Base-by-base conservation (phyloP, 2,888 invertebrate species). In the Oxystoma pomonae region DNA sequence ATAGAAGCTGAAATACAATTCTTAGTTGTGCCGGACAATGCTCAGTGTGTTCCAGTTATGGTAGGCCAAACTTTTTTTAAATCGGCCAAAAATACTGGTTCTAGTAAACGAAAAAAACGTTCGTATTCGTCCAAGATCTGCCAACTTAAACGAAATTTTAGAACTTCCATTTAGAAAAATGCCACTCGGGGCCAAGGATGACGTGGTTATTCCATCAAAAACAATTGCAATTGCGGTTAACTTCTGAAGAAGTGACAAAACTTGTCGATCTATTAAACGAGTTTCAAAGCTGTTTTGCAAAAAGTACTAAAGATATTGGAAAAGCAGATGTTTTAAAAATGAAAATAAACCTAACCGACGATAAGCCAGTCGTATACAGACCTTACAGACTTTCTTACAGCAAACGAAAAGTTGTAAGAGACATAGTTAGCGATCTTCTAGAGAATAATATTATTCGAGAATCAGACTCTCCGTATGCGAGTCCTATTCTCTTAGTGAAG, bases 381-480 rank as follows among this genome's bases (percentile, higher is more conserved):
- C 72, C 72, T 1, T 73, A 75, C 57, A 67, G 73, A 20, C 58
- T 74, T 52, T 68, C 73, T 2, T 56, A 69, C 16, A 59, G 58
- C 2, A 73, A 72, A 49, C 62, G 70, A 22, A 52, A 67, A 52
- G 59, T 50, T 7, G 68, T 74, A 1, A 59, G 67, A 21, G 63
- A 67, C 18, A 74, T 69, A 20, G 67, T 72, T 2, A 50, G 62
- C 17, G 69, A 70, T 56, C 53, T 72, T 20, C 55, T 70, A 5
- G 60, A 65, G n/a, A 67, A 68, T 56, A 57, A 61, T 16, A 70
- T 72, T 55, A 63, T 75, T 17, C 65, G 65, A 3, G 72, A 74
- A 58, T 71, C 73, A 5, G 65, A 68, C 9, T 77, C 76, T 2
- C 71, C 72, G 2, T 69, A 68, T 63, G 63, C 69, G 5, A 70